Evolutionary conservation across 2,888 invertebrate genomes (phyloP).

Genomic region (Idaea biselata): DNA sequence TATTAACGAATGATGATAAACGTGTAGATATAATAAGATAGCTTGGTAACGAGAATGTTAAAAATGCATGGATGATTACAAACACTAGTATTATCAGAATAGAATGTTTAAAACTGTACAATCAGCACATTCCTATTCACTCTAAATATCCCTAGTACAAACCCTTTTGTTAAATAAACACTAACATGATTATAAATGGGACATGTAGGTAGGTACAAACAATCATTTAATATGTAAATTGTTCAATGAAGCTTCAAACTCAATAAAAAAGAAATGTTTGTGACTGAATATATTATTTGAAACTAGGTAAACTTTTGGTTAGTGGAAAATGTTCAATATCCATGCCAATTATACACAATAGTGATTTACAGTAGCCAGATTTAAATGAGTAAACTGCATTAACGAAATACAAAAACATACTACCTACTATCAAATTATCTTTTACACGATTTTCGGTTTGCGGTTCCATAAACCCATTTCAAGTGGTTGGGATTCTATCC

Average conservation of each 20-base stretch:
- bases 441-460: neutral
- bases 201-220: no score
- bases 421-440: neutral
- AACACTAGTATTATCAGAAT: no score
- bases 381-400: neutral
- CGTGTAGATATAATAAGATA: no score
- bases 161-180: no score
- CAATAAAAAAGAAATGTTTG: neutral
- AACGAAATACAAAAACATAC: neutral
- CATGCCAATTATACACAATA: neutral
- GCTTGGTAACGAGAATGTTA: no score
- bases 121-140: no score
- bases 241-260: no score
- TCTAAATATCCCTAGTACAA: no score
- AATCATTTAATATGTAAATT: no score
- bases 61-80: no score
- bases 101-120: no score
- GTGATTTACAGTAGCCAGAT: neutral
- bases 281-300: neutral
- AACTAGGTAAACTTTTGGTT: neutral
- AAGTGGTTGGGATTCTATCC: neutral
- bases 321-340: neutral
- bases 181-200: no score
- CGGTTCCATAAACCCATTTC: neutral
- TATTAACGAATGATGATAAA: neutral